phyloP scores from a whole-genome alignment of 2,888 invertebrate genomes.

The Carterocephalus palaemon region DNA sequence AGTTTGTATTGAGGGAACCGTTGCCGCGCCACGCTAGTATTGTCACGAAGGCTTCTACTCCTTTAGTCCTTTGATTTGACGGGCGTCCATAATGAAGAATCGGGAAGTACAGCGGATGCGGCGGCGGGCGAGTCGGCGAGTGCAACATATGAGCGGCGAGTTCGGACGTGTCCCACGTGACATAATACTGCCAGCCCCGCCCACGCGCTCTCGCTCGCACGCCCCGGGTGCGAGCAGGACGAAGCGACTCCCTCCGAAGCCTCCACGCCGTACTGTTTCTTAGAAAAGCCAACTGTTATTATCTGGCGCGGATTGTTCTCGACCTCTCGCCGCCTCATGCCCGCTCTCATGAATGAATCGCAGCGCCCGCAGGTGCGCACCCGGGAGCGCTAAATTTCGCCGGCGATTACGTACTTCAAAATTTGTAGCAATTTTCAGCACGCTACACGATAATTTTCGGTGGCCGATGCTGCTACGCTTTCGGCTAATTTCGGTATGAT shows the following conservation, averaged over 20 bases:
- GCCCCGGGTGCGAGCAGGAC: constrained; percentile 53
- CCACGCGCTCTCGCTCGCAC: constrained; percentile 65
- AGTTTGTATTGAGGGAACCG: constrained; percentile 2
- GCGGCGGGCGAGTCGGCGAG: no score
- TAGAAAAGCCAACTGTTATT: constrained; percentile 77
- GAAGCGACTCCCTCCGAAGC: constrained; percentile 61
- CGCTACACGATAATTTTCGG: constrained; percentile 70
- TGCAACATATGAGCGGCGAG: constrained; percentile 49
- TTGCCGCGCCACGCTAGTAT: constrained; percentile 12
- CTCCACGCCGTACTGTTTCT: constrained; percentile 67
- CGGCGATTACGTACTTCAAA: constrained; percentile 63
- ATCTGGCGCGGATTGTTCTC: constrained; percentile 70
- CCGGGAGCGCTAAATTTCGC: constrained; percentile 62
- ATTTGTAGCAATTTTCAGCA: constrained; percentile 65
- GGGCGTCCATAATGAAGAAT: constrained; percentile 57
- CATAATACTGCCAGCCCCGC: constrained; percentile 68
- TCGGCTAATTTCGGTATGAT: constrained; percentile 46
- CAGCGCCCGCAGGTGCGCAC: constrained; percentile 68
- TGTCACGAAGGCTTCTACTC: constrained; percentile 47
- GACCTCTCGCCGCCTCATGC: constrained; percentile 57
- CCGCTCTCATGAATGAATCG: constrained; percentile 70
- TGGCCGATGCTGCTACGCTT: constrained; percentile 57
- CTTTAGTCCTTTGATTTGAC: constrained; percentile 40
- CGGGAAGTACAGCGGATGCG: constrained; percentile 56
- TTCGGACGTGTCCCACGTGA: constrained; percentile 52